phyloP scores from a whole-genome alignment of 2,888 invertebrate species.

The Timema cristinae region DNA sequence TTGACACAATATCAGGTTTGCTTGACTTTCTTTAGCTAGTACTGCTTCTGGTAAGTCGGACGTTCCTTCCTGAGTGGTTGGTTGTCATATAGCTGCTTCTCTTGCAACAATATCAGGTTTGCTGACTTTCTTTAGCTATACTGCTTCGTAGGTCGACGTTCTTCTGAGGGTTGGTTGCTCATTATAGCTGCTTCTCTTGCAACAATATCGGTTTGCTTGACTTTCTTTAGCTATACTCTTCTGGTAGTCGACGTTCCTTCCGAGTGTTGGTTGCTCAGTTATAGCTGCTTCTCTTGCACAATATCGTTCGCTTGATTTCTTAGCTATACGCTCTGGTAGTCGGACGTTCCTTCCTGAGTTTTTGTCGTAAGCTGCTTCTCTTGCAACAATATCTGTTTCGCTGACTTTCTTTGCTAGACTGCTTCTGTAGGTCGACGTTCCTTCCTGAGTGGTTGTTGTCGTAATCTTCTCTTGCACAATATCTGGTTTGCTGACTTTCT shows the following conservation, averaged over 20 bases:
- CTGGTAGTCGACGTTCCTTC: conserved; percentile 18
- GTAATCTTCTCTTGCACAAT: no score
- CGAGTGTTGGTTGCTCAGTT: conserved; percentile 19
- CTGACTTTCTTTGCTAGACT: no score
- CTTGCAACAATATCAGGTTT: conserved; percentile 4
- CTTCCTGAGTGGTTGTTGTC: no score
- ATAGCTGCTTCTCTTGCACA: conserved; percentile 22
- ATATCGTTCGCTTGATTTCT: conserved; percentile 22
- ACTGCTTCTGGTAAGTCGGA: no score
- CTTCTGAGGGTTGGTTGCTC: not conserved
- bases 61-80: no score
- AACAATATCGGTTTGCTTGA: conserved; percentile 15
- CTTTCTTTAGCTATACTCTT: conserved; percentile 8
- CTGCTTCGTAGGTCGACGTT: no score
- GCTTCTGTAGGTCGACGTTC: no score
- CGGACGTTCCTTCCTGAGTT: conserved; percentile 20
- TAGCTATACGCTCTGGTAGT: conserved; percentile 18
- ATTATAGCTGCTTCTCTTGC: conserved; percentile 16
- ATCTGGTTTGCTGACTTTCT: not conserved
- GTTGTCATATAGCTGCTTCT: conserved; percentile 19
- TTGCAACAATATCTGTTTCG: no score
- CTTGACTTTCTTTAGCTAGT: not conserved
- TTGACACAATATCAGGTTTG: conserved; percentile 15
- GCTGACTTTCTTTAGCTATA: no score
- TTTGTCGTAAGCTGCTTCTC: not conserved